Evolutionary conservation across 1,140 invertebrate genomes (phyloP).

Genomic region (Caenorhabditis inopinata): DNA sequence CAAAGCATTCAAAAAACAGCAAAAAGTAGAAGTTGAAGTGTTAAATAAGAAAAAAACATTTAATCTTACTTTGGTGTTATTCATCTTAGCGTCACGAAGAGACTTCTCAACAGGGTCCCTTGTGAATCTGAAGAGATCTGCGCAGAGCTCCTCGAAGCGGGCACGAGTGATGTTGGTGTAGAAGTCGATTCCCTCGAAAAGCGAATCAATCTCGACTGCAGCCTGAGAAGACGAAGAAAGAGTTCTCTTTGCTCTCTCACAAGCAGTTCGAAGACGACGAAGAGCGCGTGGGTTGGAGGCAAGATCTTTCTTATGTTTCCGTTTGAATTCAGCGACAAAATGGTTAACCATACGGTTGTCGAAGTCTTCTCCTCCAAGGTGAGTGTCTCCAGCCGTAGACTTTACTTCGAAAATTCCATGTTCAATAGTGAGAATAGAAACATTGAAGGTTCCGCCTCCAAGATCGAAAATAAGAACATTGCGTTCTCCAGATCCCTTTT

Average conservation of each 20-base stretch:
- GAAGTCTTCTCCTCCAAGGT: slow-evolving; percentile 96
- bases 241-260: slow-evolving; percentile 91
- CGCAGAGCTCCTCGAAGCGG: slow-evolving; percentile 88
- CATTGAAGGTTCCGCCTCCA: slow-evolving; percentile 94
- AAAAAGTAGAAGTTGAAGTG: background rate
- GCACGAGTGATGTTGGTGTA: slow-evolving; percentile 91
- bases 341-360: slow-evolving; percentile 92
- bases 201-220: slow-evolving; percentile 86
- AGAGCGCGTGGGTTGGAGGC: slow-evolving; percentile 84
- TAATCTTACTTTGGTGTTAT: slow-evolving; percentile 72
- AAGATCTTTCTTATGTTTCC: slow-evolving; percentile 93
- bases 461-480: slow-evolving; percentile 80
- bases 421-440: slow-evolving; percentile 90
- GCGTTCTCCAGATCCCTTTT: slow-evolving; percentile 70
- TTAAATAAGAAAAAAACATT: background rate
- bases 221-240: slow-evolving; percentile 89
- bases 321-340: slow-evolving; percentile 93
- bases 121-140: slow-evolving; percentile 83
- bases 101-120: slow-evolving; percentile 93
- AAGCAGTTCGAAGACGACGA: slow-evolving; percentile 85
- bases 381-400: slow-evolving; percentile 93
- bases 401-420: slow-evolving; percentile 94
- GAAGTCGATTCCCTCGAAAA: slow-evolving; percentile 94
- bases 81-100: slow-evolving; percentile 86
- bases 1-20: background rate